Percentiles rank a stretch among this genome's conserved stretches.
These are phyloP conservation scores for Drosophila lutescens DNA, from an alignment of 2,888 invertebrate genomes.

Conservation along the genomic window DNA sequence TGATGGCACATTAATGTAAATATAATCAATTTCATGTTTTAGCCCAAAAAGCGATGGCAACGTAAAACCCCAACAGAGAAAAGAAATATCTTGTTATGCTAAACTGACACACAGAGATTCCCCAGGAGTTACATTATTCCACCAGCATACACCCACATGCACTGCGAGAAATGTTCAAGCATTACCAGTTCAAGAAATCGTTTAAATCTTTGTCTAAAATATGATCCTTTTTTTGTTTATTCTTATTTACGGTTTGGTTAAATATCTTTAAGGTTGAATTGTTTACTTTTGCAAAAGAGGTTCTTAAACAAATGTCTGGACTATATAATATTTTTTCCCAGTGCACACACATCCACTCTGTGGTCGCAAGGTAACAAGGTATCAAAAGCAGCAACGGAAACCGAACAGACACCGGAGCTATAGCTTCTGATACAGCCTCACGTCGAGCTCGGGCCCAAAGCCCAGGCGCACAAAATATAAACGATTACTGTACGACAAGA, in stretches of 20 bases:
- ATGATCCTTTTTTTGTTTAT: too few relatives aligned
- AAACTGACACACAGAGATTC: constrained; percentile 82
- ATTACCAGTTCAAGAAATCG: not conserved
- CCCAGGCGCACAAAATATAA: constrained; percentile 72
- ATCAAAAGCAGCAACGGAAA: constrained; percentile 68
- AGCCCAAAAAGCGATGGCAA: constrained; percentile 56
- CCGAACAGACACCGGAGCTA: constrained; percentile 64
- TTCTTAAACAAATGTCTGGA: too few relatives aligned
- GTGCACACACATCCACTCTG: constrained; percentile 26
- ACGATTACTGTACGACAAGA: constrained; percentile 80
- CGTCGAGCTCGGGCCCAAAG: constrained; percentile 32
- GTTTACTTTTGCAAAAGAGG: too few relatives aligned
- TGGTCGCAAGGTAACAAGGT: constrained; percentile 68
- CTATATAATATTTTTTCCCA: not conserved
- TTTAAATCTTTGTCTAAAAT: not conserved
- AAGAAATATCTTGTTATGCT: constrained; percentile 81
- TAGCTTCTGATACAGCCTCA: constrained; percentile 21
- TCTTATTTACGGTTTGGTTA: too few relatives aligned
- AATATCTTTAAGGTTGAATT: too few relatives aligned
- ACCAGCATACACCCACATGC: constrained; percentile 39
- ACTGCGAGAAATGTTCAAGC: constrained; percentile 1
- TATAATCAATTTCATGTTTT: constrained; percentile 82
- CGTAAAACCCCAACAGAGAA: constrained; percentile 45
- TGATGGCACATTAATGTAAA: constrained; percentile 80
- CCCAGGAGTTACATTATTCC: constrained; percentile 81